Percentiles rank a stretch among this genome's conserved stretches.
Evolutionary conservation across 2,888 invertebrate genomes (phyloP).

Genomic region (Tupiocoris notatus): DNA sequence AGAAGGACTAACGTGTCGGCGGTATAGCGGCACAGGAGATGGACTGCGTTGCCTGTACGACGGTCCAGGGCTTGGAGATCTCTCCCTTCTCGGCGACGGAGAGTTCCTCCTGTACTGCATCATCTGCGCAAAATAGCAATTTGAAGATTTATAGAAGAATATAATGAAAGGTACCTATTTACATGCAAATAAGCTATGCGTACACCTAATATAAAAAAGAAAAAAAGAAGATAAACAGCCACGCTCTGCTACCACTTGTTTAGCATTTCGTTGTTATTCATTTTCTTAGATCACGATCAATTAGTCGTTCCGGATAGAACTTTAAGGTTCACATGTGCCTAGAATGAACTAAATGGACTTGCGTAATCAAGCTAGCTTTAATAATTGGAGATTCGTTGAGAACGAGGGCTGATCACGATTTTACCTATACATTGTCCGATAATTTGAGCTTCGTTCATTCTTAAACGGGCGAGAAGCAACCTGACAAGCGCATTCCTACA

Average conservation of each 20-base stretch:
- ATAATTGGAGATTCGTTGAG: neutral
- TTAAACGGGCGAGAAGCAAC: neutral
- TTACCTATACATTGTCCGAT: neutral
- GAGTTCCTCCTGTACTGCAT: conserved; percentile 34
- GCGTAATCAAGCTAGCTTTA: neutral
- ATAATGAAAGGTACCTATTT: neutral
- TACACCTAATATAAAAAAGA: too few relatives aligned
- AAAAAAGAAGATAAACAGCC: neutral
- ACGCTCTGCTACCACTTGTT: too few relatives aligned
- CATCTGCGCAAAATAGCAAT: neutral
- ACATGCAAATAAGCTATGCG: neutral
- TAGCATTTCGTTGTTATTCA: too few relatives aligned
- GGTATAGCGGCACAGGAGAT: conserved; percentile 24
- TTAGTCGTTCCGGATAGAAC: too few relatives aligned
- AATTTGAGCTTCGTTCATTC: neutral
- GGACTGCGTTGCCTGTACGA: conserved; percentile 44
- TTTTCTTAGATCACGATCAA: too few relatives aligned
- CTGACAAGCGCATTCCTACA: neutral
- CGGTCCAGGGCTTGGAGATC: conserved; percentile 55
- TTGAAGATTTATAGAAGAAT: neutral
- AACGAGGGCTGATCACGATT: neutral
- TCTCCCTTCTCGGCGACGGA: conserved; percentile 40
- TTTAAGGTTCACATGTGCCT: too few relatives aligned
- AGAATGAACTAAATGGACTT: neutral
- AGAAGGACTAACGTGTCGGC: conserved; percentile 38